A percentile compares a stretch with the other conserved stretches of the same genome.
Evolutionary conservation across 2,113 vertebrate species (phyloP).

Genomic region (Clarias batrachus): DNA sequence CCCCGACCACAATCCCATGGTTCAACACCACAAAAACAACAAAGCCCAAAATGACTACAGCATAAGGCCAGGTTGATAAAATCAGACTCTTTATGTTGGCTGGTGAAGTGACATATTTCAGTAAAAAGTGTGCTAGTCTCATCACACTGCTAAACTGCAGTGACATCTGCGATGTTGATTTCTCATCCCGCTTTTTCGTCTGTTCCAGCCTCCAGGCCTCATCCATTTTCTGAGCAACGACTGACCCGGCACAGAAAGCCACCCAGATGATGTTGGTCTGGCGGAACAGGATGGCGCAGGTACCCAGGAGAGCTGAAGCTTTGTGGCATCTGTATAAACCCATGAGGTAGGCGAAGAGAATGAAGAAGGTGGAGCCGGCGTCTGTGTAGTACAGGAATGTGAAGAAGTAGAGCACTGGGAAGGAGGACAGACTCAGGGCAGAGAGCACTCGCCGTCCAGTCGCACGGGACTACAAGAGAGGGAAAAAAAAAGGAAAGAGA

Average conservation of each 20-base stretch:
- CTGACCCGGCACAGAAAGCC: slow-evolving; percentile 84
- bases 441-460: slow-evolving; percentile 81
- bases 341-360: slow-evolving; percentile 94
- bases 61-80: slow-evolving; percentile 83
- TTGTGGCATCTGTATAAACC: slow-evolving; percentile 90
- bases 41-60: slow-evolving; percentile 70
- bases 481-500: neutral
- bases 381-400: slow-evolving; percentile 98
- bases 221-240: slow-evolving; percentile 80
- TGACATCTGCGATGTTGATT: slow-evolving; percentile 65
- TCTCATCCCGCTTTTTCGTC: slow-evolving; percentile 85
- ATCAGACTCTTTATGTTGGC: slow-evolving; percentile 70
- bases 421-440: slow-evolving; percentile 81
- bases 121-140: slow-evolving; percentile 72
- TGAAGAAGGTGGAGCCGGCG: slow-evolving; percentile 90
- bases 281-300: slow-evolving; percentile 89
- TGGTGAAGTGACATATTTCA: slow-evolving; percentile 68
- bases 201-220: slow-evolving; percentile 83
- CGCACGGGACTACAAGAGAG: slow-evolving; percentile 71
- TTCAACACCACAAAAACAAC: slow-evolving; percentile 80
- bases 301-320: slow-evolving; percentile 84
- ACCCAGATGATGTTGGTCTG: slow-evolving; percentile 96
- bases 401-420: slow-evolving; percentile 96
- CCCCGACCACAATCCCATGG: slow-evolving; percentile 89
- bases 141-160: slow-evolving; percentile 70